Evolutionary conservation across 2,113 vertebrate species (phyloP), one percentile per base, ranked within the genome.

Genomic region (Stercorarius parasiticus): DNA sequence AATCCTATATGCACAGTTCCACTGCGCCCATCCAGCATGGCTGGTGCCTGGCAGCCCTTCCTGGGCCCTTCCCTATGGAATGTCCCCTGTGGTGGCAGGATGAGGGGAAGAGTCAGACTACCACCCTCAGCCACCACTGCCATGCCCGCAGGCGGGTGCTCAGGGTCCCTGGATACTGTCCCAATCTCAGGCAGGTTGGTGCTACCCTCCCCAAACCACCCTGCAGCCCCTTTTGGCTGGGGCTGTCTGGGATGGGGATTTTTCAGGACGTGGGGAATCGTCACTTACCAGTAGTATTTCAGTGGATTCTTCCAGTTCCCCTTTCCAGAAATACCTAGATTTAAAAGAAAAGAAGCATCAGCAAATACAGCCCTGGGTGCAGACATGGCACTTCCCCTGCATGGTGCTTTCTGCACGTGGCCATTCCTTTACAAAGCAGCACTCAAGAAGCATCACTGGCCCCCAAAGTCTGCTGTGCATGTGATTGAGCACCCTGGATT

Each of bases 281-380:
- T 26, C 62, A 73, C 98, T 98, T 76, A 99, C 99, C 98, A 99
- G 97, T 32, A 99, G 91, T 78, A 98, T 98, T 96, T 99, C 99
- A 65, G 97, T 98, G 27, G 98, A 89, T 92, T 99, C 98, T 88
- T 99, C 98, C 87, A 99, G 97, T 77, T 99, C 98, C 34, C 98
- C 99, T 93, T 99, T 99, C 99, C 99, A 99, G 50, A 98, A 98
- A 95, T 98, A 99, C 96, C 99, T 99, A 21, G 50, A 80, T 92
- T 71, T 43, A 53, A 94, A 91, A 94, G 64, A 49, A 89, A 56
- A 69, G 34, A 78, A 71, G n/a, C 40, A 89, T 74, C 49, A 89
- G 38, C n/a, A 79, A 45, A 47, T 1, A 6, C 49, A 71, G 73
- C 86, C 67, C 74, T 58, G 43, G 8, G 20, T 73, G 64, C 58